Conservation (phyloP, 2,888 invertebrate species). For the Papilio protenor region DNA sequence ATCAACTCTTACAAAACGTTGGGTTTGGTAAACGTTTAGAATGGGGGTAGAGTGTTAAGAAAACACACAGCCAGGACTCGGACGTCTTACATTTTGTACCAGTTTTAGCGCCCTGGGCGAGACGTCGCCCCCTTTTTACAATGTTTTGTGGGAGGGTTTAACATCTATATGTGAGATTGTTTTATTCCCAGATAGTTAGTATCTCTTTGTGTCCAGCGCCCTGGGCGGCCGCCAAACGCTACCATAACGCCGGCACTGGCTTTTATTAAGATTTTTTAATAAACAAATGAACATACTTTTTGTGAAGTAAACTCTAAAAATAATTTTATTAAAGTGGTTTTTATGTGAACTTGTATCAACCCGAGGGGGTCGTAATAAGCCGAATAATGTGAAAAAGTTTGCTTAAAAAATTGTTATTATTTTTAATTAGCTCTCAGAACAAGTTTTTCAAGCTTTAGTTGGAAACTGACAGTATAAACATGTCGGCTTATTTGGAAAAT, state of each 20-base stretch:
- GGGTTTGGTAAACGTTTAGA: not conserved
- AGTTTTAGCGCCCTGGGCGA: too few species aligned
- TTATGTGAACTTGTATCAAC: conserved; percentile 11
- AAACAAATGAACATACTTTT: not conserved
- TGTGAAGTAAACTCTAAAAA: conserved; percentile 3
- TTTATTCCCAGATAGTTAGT: too few species aligned
- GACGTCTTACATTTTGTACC: too few species aligned
- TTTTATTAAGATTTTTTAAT: not conserved
- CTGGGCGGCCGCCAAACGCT: too few species aligned
- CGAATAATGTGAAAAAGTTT: conserved; percentile 19
- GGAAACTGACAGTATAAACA: conserved; percentile 12
- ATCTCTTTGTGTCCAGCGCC: too few species aligned
- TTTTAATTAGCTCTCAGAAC: conserved; percentile 1
- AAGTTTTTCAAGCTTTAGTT: conserved; percentile 7
- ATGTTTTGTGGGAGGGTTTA: too few species aligned
- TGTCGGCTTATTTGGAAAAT: not conserved
- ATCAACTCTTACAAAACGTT: not conserved
- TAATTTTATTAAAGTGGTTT: conserved; percentile 2
- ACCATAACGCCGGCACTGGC: too few species aligned
- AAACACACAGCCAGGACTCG: not conserved
- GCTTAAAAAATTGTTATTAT: conserved; percentile 17
- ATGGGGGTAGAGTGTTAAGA: not conserved
- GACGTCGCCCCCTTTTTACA: too few species aligned
- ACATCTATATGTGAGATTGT: not conserved
- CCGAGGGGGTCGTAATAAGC: conserved; percentile 10